phyloP scores from a whole-genome alignment of 92 coral and sea anemone species.

The Phenganax marumi region DNA sequence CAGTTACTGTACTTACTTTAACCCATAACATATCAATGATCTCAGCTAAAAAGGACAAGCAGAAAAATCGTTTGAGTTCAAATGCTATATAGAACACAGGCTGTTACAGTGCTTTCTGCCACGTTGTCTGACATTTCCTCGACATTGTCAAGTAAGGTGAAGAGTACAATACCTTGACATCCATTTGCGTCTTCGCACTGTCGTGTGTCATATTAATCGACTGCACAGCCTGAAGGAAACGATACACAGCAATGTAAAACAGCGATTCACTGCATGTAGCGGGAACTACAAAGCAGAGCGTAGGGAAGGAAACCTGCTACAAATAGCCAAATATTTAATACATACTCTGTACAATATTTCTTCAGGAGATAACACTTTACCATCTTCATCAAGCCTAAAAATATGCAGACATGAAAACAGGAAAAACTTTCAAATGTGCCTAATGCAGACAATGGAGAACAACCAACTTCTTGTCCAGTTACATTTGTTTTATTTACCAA shows the following conservation, averaged over 20 bases:
- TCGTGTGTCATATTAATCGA: slow-evolving; percentile 98
- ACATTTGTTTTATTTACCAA: too few relatives aligned
- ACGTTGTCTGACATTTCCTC: neutral
- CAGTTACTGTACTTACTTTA: slow-evolving; percentile 68
- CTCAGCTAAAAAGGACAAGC: slow-evolving; percentile 70
- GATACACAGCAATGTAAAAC: neutral
- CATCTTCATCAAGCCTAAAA: slow-evolving; percentile 92
- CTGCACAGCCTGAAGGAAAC: slow-evolving; percentile 79
- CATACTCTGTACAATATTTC: slow-evolving; percentile 93
- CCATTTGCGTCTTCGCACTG: slow-evolving; percentile 87
- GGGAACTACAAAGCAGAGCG: neutral
- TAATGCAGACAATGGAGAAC: too few relatives aligned
- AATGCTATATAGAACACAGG: too few relatives aligned
- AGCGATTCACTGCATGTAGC: neutral
- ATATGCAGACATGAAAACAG: too few relatives aligned
- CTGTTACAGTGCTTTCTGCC: neutral
- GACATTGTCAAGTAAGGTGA: neutral
- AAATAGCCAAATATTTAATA: neutral
- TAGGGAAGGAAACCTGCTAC: neutral
- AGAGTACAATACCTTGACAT: slow-evolving; percentile 67
- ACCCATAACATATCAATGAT: slow-evolving; percentile 86
- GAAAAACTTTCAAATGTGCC: too few relatives aligned
- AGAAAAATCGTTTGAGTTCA: neutral
- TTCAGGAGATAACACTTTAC: slow-evolving; percentile 96
- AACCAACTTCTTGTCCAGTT: too few relatives aligned